phyloP scores from a whole-genome alignment of 2,113 vertebrate species.

The Cathartes aura region DNA sequence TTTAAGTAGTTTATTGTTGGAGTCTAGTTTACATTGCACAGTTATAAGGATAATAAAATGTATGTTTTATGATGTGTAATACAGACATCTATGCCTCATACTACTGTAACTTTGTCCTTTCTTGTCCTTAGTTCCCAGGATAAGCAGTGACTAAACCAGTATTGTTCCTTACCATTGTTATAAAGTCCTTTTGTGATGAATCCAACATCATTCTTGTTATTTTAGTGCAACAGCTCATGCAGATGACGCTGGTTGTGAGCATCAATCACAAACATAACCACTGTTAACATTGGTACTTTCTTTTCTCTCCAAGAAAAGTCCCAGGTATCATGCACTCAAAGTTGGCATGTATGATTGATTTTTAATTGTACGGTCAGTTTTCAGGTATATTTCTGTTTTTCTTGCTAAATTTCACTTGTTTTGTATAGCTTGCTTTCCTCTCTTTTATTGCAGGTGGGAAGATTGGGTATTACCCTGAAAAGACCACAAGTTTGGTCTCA shows the following conservation, averaged over 20 bases:
- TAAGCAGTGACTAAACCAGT: not conserved
- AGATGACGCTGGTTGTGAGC: not conserved
- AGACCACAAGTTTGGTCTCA: not conserved
- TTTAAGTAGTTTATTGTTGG: not conserved
- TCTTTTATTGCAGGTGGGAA: not conserved
- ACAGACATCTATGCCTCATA: too few relatives aligned
- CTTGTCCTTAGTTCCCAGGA: not conserved
- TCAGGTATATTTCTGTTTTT: not conserved
- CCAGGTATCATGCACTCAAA: not conserved
- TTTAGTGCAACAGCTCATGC: not conserved
- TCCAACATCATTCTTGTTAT: not conserved
- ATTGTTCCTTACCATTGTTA: not conserved
- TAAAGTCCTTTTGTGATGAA: not conserved
- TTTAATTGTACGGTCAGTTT: not conserved
- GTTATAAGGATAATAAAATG: not conserved
- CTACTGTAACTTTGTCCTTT: not conserved
- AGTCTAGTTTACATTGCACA: not conserved
- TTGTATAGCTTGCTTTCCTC: not conserved
- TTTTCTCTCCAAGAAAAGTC: not conserved
- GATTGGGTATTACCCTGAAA: not conserved
- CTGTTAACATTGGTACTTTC: not conserved
- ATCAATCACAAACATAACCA: not conserved
- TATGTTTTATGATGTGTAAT: not conserved
- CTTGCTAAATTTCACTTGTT: not conserved
- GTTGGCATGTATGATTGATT: not conserved